Evolutionary conservation across 1,140 invertebrate species (phyloP).

Genomic region (Rhopalosiphum maidis): DNA sequence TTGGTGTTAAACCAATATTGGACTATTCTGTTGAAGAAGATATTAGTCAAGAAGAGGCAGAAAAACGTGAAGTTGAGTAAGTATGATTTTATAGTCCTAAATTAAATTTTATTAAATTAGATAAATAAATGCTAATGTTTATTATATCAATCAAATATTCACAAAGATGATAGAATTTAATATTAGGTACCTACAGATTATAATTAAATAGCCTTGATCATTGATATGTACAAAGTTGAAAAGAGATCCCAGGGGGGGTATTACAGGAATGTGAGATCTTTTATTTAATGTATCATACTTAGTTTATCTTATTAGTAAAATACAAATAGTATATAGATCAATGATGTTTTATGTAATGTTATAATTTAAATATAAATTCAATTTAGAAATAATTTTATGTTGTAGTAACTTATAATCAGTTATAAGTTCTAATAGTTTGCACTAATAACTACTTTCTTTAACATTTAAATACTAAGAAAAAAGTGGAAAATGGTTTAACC

Average conservation of each 20-base stretch:
- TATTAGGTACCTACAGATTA: background rate
- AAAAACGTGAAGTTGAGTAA: conserved; percentile 90
- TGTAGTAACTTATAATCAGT: background rate
- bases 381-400: background rate
- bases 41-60: conserved; percentile 86
- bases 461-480: background rate
- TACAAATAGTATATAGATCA: background rate
- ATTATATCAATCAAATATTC: background rate
- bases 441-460: too few species aligned
- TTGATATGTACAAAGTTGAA: background rate
- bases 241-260: rapidly evolving
- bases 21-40: conserved; percentile 99
- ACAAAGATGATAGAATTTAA: background rate
- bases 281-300: background rate
- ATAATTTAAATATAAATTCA: background rate
- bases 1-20: conserved; percentile 97
- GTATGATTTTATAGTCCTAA: conserved; percentile 62
- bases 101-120: background rate
- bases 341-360: background rate
- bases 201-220: background rate
- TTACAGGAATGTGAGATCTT: background rate
- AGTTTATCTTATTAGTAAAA: background rate
- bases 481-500: background rate
- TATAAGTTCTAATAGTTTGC: background rate
- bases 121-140: background rate